Conservation (phyloP, 2,888 invertebrate species). For the Diabrotica balteata region DNA sequence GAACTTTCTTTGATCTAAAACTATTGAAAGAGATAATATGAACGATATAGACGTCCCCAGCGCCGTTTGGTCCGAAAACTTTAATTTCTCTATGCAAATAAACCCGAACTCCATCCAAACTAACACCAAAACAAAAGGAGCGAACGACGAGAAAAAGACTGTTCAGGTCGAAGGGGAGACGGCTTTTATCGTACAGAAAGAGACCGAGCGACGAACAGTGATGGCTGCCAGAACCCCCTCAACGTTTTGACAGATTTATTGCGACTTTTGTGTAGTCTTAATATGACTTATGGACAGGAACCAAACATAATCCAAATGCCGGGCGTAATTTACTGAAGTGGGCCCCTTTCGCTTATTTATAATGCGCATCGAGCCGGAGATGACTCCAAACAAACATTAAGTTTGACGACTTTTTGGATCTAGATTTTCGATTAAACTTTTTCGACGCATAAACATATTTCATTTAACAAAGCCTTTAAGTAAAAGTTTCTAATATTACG, state of each 20-base stretch:
- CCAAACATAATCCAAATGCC: slow-evolving; percentile 51
- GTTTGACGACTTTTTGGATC: no score
- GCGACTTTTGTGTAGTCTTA: slow-evolving; percentile 60
- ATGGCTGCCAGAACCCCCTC: slow-evolving; percentile 55
- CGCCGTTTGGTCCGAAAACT: no score
- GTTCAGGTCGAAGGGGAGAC: slow-evolving; percentile 9
- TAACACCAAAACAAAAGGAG: slow-evolving; percentile 8
- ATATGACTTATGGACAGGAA: slow-evolving; percentile 63
- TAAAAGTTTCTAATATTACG: no score
- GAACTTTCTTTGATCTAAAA: no score
- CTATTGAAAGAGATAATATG: no score
- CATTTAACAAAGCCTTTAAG: no score
- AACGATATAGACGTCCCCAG: no score
- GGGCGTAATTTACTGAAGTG: slow-evolving; percentile 47
- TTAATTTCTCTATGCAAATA: no score
- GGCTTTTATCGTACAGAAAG: slow-evolving; percentile 11
- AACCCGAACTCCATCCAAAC: not conserved
- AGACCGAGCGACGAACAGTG: slow-evolving; percentile 25
- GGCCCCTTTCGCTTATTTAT: slow-evolving; percentile 8
- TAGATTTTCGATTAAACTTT: no score
- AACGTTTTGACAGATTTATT: slow-evolving; percentile 62
- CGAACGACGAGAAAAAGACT: slow-evolving; percentile 8
- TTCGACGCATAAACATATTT: no score
- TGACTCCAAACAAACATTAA: no score
- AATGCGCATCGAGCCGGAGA: no score